A percentile compares a stretch with the other conserved stretches of the same genome.
These are phyloP conservation scores for Mus pahari DNA, from an alignment of 2,113 vertebrate species.

Conservation along the genomic window DNA sequence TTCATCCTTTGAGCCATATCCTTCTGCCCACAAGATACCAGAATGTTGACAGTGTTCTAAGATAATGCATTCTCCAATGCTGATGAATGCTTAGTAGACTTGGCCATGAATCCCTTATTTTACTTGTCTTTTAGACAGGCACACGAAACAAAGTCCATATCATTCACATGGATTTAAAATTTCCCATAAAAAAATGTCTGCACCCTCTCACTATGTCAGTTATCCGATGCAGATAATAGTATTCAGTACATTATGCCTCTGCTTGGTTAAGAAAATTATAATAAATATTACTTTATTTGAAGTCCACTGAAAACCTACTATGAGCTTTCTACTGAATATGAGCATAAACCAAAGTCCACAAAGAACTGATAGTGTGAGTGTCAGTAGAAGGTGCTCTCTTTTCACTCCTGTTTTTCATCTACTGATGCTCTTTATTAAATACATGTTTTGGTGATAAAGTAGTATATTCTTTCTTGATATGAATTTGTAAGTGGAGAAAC, in stretches of 20 bases:
- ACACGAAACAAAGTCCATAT: background rate
- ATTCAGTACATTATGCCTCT: constrained; percentile 1
- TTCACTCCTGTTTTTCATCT: background rate
- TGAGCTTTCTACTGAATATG: background rate
- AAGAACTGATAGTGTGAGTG: background rate
- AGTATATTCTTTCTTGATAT: background rate
- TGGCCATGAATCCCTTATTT: background rate
- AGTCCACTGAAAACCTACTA: background rate
- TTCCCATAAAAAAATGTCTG: background rate
- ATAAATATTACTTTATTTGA: constrained; percentile 21
- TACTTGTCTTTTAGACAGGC: background rate
- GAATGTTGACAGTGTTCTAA: background rate
- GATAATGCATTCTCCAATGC: background rate
- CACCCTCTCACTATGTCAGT: background rate
- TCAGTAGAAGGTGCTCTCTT: background rate
- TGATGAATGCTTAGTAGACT: background rate
- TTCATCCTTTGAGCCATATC: no score
- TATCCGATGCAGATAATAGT: background rate
- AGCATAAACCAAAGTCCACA: background rate
- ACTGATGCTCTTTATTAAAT: background rate
- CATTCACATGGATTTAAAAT: constrained; percentile 6
- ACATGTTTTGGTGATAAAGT: background rate
- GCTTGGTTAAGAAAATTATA: background rate
- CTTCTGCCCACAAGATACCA: background rate
- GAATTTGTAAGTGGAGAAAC: background rate